Conservation (phyloP, 2,797 vertebrate species). For the Tenualosa thibaudeaui region DNA sequence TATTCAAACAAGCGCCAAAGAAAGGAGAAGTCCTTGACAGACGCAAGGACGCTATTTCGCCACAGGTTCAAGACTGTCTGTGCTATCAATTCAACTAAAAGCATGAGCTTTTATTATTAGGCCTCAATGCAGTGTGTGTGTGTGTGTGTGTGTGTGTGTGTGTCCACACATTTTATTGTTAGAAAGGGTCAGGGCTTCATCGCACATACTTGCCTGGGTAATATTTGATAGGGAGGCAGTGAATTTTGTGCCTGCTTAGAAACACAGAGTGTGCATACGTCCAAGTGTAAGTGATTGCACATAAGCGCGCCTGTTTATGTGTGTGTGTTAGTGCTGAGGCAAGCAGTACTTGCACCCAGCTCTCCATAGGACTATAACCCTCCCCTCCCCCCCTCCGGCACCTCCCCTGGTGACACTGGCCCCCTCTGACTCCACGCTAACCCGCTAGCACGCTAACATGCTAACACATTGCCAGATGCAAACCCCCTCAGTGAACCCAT, state of each 20-base stretch:
- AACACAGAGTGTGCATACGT: neutral
- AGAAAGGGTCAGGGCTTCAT: neutral
- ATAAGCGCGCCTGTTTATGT: neutral
- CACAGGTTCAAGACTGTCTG: neutral
- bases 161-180: constrained; percentile 24
- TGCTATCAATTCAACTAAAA: neutral
- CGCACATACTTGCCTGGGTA: neutral
- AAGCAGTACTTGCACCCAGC: neutral
- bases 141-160: constrained; percentile 28
- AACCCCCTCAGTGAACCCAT: neutral
- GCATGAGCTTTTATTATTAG: neutral
- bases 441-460: neutral
- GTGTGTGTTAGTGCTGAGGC: neutral
- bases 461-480: neutral
- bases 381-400: neutral
- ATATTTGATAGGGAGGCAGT: neutral
- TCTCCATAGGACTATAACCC: neutral
- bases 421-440: neutral
- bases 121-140: constrained; percentile 13
- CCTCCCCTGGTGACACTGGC: neutral
- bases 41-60: neutral
- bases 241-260: neutral
- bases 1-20: neutral
- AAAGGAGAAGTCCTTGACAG: neutral
- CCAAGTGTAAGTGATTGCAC: neutral